Evolutionary conservation across 2,797 vertebrate species (phyloP).

Genomic region (Pagetopsis macropterus): DNA sequence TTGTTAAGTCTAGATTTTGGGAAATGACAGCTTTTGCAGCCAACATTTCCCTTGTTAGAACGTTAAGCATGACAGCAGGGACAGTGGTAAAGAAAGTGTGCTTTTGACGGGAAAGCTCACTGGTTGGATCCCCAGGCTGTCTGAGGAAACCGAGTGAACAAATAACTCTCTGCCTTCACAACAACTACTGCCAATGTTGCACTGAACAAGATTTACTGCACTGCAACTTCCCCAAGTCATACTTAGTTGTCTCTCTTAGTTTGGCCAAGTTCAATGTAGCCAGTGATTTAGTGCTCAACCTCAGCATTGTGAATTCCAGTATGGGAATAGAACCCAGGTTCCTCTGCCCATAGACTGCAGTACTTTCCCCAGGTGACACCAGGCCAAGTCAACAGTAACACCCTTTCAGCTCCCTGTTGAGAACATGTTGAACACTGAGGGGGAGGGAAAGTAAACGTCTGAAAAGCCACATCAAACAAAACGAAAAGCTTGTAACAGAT

Average conservation of each 20-base stretch:
- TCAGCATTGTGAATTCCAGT: slow-evolving; percentile 3
- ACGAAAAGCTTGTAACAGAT: slow-evolving; percentile 11
- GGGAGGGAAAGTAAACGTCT: slow-evolving; percentile 16
- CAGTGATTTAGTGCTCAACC: slow-evolving; percentile 14
- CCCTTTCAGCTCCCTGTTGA: slow-evolving; percentile 19
- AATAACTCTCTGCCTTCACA: slow-evolving; percentile 26
- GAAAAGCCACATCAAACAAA: slow-evolving; percentile 3
- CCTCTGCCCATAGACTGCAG: slow-evolving; percentile 6
- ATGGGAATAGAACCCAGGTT: slow-evolving; percentile 6
- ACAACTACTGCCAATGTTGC: slow-evolving; percentile 36
- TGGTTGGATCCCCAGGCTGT: slow-evolving; percentile 46
- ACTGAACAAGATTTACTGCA: slow-evolving; percentile 28
- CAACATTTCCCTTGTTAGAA: slow-evolving; percentile 26
- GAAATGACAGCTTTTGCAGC: slow-evolving; percentile 36
- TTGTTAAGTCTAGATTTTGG: slow-evolving; percentile 27
- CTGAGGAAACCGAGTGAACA: slow-evolving; percentile 25
- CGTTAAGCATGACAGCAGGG: slow-evolving; percentile 35
- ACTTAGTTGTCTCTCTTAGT: background rate
- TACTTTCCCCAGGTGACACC: slow-evolving; percentile 3
- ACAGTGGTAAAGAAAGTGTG: slow-evolving; percentile 31
- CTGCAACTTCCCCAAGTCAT: slow-evolving; percentile 8
- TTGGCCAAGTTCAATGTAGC: slow-evolving; percentile 1
- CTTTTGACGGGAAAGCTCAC: slow-evolving; percentile 49
- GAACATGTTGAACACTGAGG: slow-evolving; percentile 24
- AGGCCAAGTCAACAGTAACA: slow-evolving; percentile 30